These are phyloP conservation scores for Calephelis nemesis DNA, from an alignment of 1,140 invertebrate species.

Conservation along the genomic window DNA sequence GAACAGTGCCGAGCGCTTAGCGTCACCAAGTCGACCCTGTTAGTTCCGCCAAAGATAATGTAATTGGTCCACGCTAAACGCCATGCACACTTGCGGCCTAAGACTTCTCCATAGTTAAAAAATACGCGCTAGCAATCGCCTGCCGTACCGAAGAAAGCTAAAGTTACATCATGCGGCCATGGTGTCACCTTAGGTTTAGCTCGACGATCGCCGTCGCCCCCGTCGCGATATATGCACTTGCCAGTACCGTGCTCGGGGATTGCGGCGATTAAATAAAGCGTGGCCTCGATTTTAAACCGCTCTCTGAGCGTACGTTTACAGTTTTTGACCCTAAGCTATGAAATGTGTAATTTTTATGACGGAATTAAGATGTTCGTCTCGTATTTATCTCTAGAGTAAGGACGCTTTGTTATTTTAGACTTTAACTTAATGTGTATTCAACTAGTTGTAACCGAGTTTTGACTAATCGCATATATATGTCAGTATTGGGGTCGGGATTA, in stretches of 20 bases:
- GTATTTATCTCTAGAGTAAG: conserved; percentile 47
- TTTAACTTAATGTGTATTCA: conserved; percentile 41
- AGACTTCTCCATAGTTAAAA: conserved; percentile 7
- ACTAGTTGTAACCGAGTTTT: conserved; percentile 25
- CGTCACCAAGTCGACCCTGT: conserved; percentile 7
- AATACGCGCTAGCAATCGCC: conserved; percentile 32
- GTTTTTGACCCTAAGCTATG: conserved; percentile 65
- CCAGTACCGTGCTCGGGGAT: conserved; percentile 20
- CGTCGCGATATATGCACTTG: not conserved
- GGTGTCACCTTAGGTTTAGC: conserved; percentile 63
- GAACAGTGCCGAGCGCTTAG: conserved; percentile 10
- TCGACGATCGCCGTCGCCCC: conserved; percentile 21
- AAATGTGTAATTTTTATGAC: conserved; percentile 69
- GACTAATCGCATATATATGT: conserved; percentile 11
- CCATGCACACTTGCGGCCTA: conserved; percentile 14
- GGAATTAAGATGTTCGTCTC: conserved; percentile 34
- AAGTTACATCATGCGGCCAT: conserved; percentile 74
- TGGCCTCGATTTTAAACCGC: conserved; percentile 67
- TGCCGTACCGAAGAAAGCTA: conserved; percentile 45
- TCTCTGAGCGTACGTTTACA: conserved; percentile 43
- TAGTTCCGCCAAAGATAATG: conserved; percentile 11
- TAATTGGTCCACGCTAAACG: conserved; percentile 10
- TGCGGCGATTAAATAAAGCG: conserved; percentile 52
- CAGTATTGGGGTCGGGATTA: conserved; percentile 32
- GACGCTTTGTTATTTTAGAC: conserved; percentile 53